Base-by-base conservation (phyloP, 1,140 invertebrate genomes). In the Calycopis cecrops region DNA sequence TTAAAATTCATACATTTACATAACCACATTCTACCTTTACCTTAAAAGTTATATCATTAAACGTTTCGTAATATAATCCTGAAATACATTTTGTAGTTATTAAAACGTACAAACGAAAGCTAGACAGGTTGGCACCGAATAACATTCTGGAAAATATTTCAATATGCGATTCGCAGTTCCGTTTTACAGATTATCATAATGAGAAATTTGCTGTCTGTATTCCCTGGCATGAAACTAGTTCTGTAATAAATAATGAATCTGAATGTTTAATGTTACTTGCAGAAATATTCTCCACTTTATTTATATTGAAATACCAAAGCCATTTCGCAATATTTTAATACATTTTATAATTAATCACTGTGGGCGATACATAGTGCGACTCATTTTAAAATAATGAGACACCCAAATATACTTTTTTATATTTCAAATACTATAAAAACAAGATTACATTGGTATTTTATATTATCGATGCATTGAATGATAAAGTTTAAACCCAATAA, bases 121-220 rank as follows among this genome's bases (percentile, higher is more conserved):
- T 44, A 44, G 40, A 18, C 40, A 44, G 40, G 14, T 44, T 16
- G 40, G 40, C 40, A 9, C 40, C 40, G 40, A 44, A 44, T 12
- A 16, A 44, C 40, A 44, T 14, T 16, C 40, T 53, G 40, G 16
- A 53, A 53, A 53, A 42, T 53, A 53, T 53, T 53, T 53, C 42
- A 53, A 53, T 47, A 53, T 53, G 40, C 40, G 33, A 47, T 53
- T 53, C 28, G 9, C 14, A 10, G 21, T 53, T 42, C 38, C 52
- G 52, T 33, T 53, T 53, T 53, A 53, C 42, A 53, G 40, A 53
- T 53, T 53, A 53, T 53, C 40, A 53, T 47, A 53, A 53, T 53
- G 52, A 53, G 52, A 44, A 34, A 53, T 53, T 35, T 16, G 9
- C 21, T 47, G 52, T 53, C 52, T 44, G 52, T 34, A 35, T 35